Percentiles rank a stretch among this genome's conserved stretches.
Conservation (phyloP, 2,113 vertebrate species). For the Heteronetta atricapilla region DNA sequence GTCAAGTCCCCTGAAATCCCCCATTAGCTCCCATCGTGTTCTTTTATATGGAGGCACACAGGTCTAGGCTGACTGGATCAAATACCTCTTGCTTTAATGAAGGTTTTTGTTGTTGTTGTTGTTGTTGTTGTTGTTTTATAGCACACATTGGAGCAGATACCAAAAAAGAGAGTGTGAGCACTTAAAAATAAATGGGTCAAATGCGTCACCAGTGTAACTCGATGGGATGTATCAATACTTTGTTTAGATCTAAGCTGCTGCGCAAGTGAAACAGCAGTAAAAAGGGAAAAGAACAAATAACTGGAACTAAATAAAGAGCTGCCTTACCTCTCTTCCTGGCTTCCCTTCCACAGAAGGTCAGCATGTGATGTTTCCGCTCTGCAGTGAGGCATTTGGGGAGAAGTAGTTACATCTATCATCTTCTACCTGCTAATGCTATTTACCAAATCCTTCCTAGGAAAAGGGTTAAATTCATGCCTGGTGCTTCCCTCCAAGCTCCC, state of each 20-base stretch:
- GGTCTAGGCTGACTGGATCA: not conserved
- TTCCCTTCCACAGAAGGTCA: not conserved
- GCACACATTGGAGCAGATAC: not conserved
- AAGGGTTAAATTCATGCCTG: not conserved
- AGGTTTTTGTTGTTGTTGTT: not conserved
- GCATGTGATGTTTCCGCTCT: not conserved
- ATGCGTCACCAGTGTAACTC: not conserved
- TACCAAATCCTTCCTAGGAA: not conserved
- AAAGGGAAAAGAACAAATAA: not conserved
- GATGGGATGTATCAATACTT: not conserved
- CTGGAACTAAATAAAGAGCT: not conserved
- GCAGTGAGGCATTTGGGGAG: not conserved
- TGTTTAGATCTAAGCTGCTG: conserved; percentile 24
- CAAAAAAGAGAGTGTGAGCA: not conserved
- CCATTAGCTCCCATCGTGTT: conserved; percentile 30
- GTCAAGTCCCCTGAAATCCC: conserved; percentile 7
- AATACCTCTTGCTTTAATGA: conserved; percentile 16
- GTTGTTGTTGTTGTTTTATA: not conserved
- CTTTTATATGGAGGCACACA: not conserved
- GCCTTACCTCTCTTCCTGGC: not conserved
- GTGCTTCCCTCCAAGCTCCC: not conserved
- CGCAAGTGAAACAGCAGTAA: not conserved
- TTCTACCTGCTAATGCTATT: not conserved
- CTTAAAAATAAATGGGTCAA: conserved; percentile 47
- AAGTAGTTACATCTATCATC: not conserved